These are phyloP conservation scores for Sabatieria punctata DNA, from an alignment of 2,888 invertebrate species.

Conservation along the genomic window DNA sequence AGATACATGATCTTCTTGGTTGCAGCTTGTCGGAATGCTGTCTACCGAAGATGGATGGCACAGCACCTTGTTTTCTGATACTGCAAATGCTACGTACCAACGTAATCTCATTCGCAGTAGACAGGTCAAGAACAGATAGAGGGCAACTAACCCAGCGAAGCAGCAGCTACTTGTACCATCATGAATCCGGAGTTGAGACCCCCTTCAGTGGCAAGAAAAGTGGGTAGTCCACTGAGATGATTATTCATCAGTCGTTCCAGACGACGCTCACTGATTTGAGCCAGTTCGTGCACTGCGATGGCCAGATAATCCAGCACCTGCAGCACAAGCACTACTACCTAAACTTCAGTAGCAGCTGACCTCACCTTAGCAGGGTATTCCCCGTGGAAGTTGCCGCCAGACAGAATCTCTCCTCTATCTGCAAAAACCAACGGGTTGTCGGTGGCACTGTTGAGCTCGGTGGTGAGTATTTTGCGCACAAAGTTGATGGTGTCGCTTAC, in stretches of 20 bases:
- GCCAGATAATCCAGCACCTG: conserved; percentile 47
- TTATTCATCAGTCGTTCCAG: conserved; percentile 48
- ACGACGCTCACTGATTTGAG: conserved; percentile 48
- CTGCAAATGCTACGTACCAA: conserved; percentile 27
- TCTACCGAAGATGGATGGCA: conserved; percentile 51
- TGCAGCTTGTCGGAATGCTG: conserved; percentile 48
- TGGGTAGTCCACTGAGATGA: conserved; percentile 47
- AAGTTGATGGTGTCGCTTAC: conserved; percentile 49
- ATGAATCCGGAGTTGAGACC: conserved; percentile 52
- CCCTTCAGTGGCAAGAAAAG: conserved; percentile 48
- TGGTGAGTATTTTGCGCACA: conserved; percentile 43
- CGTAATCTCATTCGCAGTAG: background rate
- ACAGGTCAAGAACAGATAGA: too few relatives aligned
- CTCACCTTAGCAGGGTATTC: conserved; percentile 49
- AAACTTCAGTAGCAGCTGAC: background rate
- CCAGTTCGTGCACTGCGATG: conserved; percentile 48
- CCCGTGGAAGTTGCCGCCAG: conserved; percentile 52
- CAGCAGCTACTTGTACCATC: conserved; percentile 50
- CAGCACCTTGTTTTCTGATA: conserved; percentile 50
- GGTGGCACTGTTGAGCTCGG: conserved; percentile 50
- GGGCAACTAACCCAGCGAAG: conserved; percentile 47
- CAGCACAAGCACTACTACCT: conserved; percentile 1
- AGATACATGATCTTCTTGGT: conserved; percentile 51
- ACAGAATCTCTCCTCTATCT: conserved; percentile 45
- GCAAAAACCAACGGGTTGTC: conserved; percentile 48